Base-by-base conservation (phyloP, 2,113 vertebrate species). In the Lycocorax pyrrhopterus region DNA sequence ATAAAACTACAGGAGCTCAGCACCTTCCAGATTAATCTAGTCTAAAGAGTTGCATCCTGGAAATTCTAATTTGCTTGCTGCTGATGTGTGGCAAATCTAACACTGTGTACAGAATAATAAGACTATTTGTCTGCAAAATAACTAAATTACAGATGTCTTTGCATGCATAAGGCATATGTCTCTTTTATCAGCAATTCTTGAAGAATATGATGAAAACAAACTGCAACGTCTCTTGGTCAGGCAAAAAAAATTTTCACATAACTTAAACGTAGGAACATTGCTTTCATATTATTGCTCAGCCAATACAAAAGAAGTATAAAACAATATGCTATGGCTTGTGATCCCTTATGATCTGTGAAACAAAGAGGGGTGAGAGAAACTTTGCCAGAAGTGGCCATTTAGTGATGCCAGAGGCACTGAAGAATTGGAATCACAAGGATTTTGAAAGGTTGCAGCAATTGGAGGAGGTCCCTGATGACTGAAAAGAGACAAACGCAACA, bases 61-160 rank as follows among this genome's bases (percentile, higher is more conserved):
- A 83, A 88, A 92, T 92, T 72, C 25, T 90, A 66, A 88, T 88
- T 83, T 86, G 23, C 26, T 86, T 90, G 67, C 75, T 87, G 43
- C 26, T 94, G 85, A 60, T 80, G 23, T 73, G 74, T 66, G 71
- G 53, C 46, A 94, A 85, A 90, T 92, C 32, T 76, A 83, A 83
- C 46, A 53, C 53, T 51, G 37, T 37, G 58, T 66, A 69, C 12
- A 85, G 75, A 90, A 91, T 72, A 91, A 49, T 43, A 85, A 77
- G 26, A 90, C 53, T 43, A 72, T 87, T 72, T 72, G 20, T 73
- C 60, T 78, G 47, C 20, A 96, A 84, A 95, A 74, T 55, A 84
- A 63, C 60, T 84, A 59, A 74, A 84, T 87, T 78, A 23, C 29
- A 82, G 56, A 44, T 49, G 37, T 39, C 56, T 72, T 94, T 86